Evolutionary conservation across 2,888 invertebrate genomes (phyloP), one percentile per base, ranked within the genome.

Genomic region (Epinotia nisella): DNA sequence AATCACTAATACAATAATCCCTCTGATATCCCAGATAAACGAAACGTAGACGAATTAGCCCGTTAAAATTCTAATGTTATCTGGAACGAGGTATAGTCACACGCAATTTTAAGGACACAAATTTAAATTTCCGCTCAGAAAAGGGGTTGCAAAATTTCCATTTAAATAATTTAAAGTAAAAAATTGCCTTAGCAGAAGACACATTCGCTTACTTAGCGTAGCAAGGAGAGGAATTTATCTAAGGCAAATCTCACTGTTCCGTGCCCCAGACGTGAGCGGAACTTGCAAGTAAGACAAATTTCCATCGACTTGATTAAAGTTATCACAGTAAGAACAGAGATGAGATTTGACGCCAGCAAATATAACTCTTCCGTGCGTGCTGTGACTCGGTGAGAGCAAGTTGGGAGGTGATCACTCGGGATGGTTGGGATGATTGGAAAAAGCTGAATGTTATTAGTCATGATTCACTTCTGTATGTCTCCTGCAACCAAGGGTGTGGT

Each of bases 261-360:
- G 82, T 83, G 83, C 85, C 75, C 78, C 84, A 86, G 85, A 90
- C 88, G 89, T 88, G 90, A 87, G 85, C 81, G 83, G 88, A 90
- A 90, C 87, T 88, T 83, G 79, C 86, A 87, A 88, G 85, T 85
- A 90, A 91, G 88, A 90, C 88, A 86, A 90, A 91, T 90, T 90
- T 86, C 87, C 88, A 90, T 89, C 85, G 89, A 87, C 83, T 90
- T 91, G 90, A 91, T 91, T 92, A 90, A 91, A 91, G 86, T 89
- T 89, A 89, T 88, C 89, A 87, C 89, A 80, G 81, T 81, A 77
- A 79, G 83, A 82, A 83, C 83, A 80, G 83, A 83, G 86, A 88
- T 90, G 90, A 89, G 88, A 88, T 89, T 90, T 87, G 84, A 81
- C 78, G 78, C 83, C 78, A 76, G 75, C 73, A 75, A 77, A 75